Evolutionary conservation across 1,140 invertebrate species (phyloP).

Genomic region (Listronotus bonariensis): DNA sequence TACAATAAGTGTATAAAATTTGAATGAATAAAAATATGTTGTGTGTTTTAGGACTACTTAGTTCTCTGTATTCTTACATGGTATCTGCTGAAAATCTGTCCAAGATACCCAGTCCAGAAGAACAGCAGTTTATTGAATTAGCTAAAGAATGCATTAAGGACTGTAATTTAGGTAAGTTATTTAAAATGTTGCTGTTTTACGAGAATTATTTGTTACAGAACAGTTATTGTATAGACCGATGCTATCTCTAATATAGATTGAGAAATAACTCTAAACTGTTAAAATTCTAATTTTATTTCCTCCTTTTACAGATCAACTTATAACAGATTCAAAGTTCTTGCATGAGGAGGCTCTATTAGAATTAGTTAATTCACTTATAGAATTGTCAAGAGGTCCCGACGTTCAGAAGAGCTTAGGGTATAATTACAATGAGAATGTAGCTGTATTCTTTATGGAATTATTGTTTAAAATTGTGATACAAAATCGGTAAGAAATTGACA

Average conservation of each 20-base stretch:
- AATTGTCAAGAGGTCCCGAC: slow-evolving; percentile 63
- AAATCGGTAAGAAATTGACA: slow-evolving; percentile 67
- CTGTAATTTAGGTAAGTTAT: slow-evolving; percentile 65
- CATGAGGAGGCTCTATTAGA: slow-evolving; percentile 82
- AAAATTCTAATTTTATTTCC: background rate
- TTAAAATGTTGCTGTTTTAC: no score
- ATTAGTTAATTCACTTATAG: slow-evolving; percentile 67
- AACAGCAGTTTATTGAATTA: slow-evolving; percentile 70
- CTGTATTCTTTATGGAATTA: slow-evolving; percentile 92
- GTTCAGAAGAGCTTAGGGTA: slow-evolving; percentile 60
- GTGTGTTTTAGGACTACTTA: no score
- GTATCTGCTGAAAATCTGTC: slow-evolving; percentile 66
- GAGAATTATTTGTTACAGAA: no score
- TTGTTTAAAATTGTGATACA: slow-evolving; percentile 91
- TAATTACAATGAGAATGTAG: slow-evolving; percentile 82
- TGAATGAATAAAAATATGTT: background rate
- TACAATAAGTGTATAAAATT: no score
- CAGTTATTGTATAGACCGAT: no score
- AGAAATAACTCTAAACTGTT: background rate
- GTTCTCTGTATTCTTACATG: slow-evolving; percentile 78
- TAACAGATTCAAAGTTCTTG: slow-evolving; percentile 96
- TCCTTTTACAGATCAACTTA: slow-evolving; percentile 71
- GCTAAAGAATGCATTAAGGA: slow-evolving; percentile 82
- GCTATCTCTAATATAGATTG: no score
- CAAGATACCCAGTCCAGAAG: slow-evolving; percentile 74